phyloP scores from a whole-genome alignment of 2,113 vertebrate genomes.

The Clarias batrachus region DNA sequence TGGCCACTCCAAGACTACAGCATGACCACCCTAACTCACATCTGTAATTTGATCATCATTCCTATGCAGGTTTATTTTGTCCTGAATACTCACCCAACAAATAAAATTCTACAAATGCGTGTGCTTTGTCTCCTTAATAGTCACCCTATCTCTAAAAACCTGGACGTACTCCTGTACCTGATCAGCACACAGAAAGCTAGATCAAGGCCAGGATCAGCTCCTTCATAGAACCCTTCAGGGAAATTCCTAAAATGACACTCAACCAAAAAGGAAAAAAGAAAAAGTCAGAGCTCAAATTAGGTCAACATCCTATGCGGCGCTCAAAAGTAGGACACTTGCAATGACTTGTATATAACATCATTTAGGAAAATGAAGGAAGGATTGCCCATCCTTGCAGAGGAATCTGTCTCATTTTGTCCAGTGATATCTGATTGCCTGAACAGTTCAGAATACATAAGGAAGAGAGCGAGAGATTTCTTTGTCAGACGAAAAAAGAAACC shows the following conservation, averaged over 20 bases:
- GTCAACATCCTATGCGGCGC: background rate
- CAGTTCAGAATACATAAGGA: background rate
- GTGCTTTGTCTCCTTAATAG: background rate
- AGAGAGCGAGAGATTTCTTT: background rate
- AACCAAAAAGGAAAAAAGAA: slow-evolving; percentile 7
- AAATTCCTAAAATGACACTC: slow-evolving; percentile 25
- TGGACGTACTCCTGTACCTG: background rate
- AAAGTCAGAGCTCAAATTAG: background rate
- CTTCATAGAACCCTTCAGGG: slow-evolving; percentile 30
- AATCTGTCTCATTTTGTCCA: background rate
- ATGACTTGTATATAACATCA: background rate
- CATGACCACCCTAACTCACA: background rate
- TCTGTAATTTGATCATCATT: background rate
- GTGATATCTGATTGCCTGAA: background rate
- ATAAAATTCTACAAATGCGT: background rate
- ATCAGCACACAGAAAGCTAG: background rate
- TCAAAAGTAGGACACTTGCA: background rate
- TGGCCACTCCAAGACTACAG: background rate
- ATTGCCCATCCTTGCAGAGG: background rate
- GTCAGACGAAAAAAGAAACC: too few relatives aligned
- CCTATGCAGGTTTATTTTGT: background rate
- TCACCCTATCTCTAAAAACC: background rate
- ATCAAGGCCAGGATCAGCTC: slow-evolving; percentile 11
- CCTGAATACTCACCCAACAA: background rate
- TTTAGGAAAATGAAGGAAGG: background rate